These are phyloP conservation scores for Aproaerema taeniolella DNA, from an alignment of 2,888 invertebrate species.

Conservation along the genomic window DNA sequence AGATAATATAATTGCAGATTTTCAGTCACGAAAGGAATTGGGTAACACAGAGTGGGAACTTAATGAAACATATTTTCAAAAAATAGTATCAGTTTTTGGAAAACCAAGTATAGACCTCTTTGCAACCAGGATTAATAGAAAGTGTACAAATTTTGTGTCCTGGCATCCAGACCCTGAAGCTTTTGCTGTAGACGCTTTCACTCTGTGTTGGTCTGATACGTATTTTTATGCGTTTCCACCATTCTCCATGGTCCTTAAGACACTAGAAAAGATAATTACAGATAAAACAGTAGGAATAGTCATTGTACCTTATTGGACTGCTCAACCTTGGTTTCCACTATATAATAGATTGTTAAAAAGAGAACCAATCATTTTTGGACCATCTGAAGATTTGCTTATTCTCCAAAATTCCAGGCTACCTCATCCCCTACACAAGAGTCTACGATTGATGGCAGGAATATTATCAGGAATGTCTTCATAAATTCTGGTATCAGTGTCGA, in stretches of 20 bases:
- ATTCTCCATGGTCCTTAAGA: conserved; percentile 17
- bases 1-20: conserved; percentile 17
- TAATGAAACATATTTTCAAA: not conserved
- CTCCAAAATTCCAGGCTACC: conserved; percentile 9
- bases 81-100: not conserved
- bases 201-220: conserved; percentile 19
- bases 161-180: conserved; percentile 25
- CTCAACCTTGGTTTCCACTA: conserved; percentile 24
- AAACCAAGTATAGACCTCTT: conserved; percentile 19
- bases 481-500: not conserved
- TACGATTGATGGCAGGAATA: conserved; percentile 14
- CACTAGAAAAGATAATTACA: conserved; percentile 19
- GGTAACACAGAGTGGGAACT: conserved; percentile 11
- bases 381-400: conserved; percentile 4
- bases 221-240: conserved; percentile 25
- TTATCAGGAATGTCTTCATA: conserved; percentile 14
- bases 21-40: not conserved
- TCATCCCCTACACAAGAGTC: not conserved
- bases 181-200: conserved; percentile 22
- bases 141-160: conserved; percentile 18
- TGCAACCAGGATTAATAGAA: conserved; percentile 17
- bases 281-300: conserved; percentile 22
- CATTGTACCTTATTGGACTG: conserved; percentile 22
- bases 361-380: conserved; percentile 9
- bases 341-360: conserved; percentile 13